Evolutionary conservation across 2,797 vertebrate genomes (phyloP).

Genomic region (Momotus momota): DNA sequence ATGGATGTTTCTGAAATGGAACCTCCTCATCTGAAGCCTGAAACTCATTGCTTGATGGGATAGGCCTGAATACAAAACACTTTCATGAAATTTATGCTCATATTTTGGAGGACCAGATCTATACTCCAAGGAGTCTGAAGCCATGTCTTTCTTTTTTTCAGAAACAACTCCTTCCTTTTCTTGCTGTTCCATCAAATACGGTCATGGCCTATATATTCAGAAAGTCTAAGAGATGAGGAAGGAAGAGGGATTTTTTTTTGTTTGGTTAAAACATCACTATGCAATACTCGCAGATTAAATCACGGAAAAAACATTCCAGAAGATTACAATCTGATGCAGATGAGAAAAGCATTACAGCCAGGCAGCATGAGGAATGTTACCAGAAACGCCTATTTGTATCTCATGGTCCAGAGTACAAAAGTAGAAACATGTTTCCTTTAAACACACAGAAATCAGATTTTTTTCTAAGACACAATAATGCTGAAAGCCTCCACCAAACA

Average conservation of each 20-base stretch:
- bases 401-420: not conserved
- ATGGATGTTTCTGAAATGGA: not conserved
- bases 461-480: not conserved
- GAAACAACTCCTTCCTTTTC: not conserved
- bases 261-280: not conserved
- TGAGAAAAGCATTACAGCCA: slow-evolving; percentile 12
- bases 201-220: not conserved
- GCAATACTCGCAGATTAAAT: slow-evolving; percentile 1
- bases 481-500: not conserved
- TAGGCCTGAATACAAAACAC: not conserved
- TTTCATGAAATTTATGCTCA: not conserved
- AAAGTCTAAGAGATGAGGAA: not conserved
- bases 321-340: slow-evolving; percentile 38
- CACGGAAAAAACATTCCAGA: slow-evolving; percentile 12
- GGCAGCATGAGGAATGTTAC: slow-evolving; percentile 38
- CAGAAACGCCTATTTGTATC: slow-evolving; percentile 19
- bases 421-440: slow-evolving; percentile 17
- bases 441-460: not conserved
- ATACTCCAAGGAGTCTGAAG: not conserved
- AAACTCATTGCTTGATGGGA: not conserved
- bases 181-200: not conserved
- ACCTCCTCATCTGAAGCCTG: not conserved
- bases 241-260: not conserved
- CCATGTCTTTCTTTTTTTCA: not conserved
- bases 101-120: not conserved